Evolutionary conservation across 2,797 vertebrate species (phyloP), one percentile per base, ranked within the genome.

Genomic region (Acanthopagrus latus): DNA sequence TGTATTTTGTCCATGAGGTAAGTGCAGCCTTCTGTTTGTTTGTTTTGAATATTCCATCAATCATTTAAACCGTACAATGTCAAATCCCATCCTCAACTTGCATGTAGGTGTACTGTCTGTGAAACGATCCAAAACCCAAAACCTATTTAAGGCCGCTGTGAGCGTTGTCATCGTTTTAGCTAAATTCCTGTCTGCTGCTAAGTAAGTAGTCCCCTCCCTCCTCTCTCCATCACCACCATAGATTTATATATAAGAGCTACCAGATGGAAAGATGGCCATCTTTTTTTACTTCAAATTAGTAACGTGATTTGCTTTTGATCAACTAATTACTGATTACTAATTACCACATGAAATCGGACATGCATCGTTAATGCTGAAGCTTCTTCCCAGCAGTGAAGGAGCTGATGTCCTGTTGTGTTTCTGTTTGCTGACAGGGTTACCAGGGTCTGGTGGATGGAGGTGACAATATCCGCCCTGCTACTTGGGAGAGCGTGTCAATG

Each of bases 401-500:
- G 23, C 20, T 77, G 52, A 74, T 23, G 18, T 29, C 68, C 21
- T 67, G 60, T n/a, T 74, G 33, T 64, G 18, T 64, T 38, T 71
- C 29, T 83, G 44, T 73, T 55, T 86, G 16, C 83, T 71, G 79
- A n/a, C 91, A 98, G 97, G 97, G 97, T 80, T 99, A 99, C 91
- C 97, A 98, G 88, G 97, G 97, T 57, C 89, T 98, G 91, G 97
- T 98, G 76, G 97, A 98, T 29, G 97, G 97, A 6, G 97, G 96
- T 7, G 96, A 97, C 41, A 62, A 97, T 80, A 97, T 98, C 84
- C 86, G 91, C 46, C 96, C 89, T 69, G 97, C 97, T 67, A 96
- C 96, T 0, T 98, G 97, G 97, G 97, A 98, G 78, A 97, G 97
- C 12, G 97, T 98, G 51, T 98, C 97, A 10, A 98, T 97, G 97